Evolutionary conservation across 2,888 invertebrate genomes (phyloP).

Genomic region (Hipparchia semele): DNA sequence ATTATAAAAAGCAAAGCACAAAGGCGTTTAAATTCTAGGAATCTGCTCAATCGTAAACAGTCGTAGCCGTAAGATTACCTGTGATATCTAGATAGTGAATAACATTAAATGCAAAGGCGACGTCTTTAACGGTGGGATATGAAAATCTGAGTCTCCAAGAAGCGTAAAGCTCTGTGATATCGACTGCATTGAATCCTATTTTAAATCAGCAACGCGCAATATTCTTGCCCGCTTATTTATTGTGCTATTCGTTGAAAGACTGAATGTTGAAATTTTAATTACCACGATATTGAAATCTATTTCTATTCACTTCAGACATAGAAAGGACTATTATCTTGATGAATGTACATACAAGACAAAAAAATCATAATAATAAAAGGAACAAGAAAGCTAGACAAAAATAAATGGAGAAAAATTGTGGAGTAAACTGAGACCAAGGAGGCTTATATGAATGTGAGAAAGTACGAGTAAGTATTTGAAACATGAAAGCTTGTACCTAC

Average conservation of each 20-base stretch:
- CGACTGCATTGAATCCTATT: conserved; percentile 11
- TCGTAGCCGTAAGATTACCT: neutral
- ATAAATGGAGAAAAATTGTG: too few relatives aligned
- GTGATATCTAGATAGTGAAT: conserved; percentile 6
- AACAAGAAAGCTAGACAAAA: too few relatives aligned
- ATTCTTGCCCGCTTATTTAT: neutral
- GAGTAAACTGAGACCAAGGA: too few relatives aligned
- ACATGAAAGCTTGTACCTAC: too few relatives aligned
- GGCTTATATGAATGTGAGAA: too few relatives aligned
- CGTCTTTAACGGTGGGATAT: neutral
- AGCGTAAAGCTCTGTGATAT: conserved; percentile 5
- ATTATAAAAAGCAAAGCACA: neutral
- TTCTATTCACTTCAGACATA: neutral
- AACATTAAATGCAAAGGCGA: neutral
- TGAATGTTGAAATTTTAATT: conserved; percentile 2
- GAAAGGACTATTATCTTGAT: too few relatives aligned
- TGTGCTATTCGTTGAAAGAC: neutral
- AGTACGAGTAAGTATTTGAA: too few relatives aligned
- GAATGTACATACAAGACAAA: too few relatives aligned
- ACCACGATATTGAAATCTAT: neutral
- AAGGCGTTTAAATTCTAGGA: neutral
- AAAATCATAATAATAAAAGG: too few relatives aligned
- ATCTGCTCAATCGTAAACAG: neutral
- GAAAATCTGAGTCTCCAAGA: conserved; percentile 4
- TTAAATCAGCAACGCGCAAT: conserved; percentile 10